These are phyloP conservation scores for Phyllotis vaccarum DNA, from an alignment of 2,797 vertebrate genomes.

Conservation along the genomic window DNA sequence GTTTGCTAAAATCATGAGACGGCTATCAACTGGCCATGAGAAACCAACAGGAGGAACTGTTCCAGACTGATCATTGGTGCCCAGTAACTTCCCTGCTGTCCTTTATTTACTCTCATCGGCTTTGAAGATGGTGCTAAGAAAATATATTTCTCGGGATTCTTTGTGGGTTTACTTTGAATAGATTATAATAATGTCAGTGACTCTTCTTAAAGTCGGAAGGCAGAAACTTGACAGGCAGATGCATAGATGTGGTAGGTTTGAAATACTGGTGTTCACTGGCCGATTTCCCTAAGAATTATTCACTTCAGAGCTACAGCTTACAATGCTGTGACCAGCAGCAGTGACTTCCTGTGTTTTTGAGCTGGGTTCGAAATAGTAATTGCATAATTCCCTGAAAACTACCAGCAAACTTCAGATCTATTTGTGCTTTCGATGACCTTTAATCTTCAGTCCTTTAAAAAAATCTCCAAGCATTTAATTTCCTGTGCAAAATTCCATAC, in stretches of 20 bases:
- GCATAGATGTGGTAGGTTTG: not conserved
- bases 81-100: not conserved
- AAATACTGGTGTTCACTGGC: not conserved
- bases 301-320: not conserved
- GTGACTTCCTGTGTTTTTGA: constrained; percentile 43
- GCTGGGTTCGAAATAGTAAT: constrained; percentile 59
- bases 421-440: constrained; percentile 60
- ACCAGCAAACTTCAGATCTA: constrained; percentile 45
- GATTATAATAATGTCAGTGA: not conserved
- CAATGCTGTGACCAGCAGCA: not conserved
- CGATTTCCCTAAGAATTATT: not conserved
- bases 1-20: not conserved
- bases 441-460: constrained; percentile 50
- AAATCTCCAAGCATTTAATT: constrained; percentile 61
- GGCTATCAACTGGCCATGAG: not conserved
- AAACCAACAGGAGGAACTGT: not conserved
- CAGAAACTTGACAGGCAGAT: not conserved
- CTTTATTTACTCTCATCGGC: not conserved
- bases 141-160: not conserved
- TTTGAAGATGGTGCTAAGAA: not conserved
- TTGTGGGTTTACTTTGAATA: not conserved
- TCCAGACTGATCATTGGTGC: not conserved
- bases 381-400: constrained; percentile 57
- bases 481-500: constrained; percentile 36
- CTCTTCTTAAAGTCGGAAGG: not conserved